phyloP scores from a whole-genome alignment of 2,797 vertebrate genomes.

The Sardinella longiceps region DNA sequence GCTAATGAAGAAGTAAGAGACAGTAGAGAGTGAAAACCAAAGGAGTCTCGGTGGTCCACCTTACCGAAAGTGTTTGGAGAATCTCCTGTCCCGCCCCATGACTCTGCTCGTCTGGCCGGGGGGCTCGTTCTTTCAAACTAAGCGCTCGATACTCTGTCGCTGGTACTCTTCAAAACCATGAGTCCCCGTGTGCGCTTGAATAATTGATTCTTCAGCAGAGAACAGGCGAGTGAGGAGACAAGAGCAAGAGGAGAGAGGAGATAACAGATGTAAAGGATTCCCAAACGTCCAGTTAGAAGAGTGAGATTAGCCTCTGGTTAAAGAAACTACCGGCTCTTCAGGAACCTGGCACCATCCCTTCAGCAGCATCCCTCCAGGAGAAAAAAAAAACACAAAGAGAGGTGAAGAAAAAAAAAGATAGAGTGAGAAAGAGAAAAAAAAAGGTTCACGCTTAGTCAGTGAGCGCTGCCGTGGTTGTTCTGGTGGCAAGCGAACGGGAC shows the following conservation, averaged over 20 bases:
- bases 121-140: not conserved
- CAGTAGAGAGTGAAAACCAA: not conserved
- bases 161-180: conserved; percentile 47
- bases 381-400: not conserved
- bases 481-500: not conserved
- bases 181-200: conserved; percentile 61
- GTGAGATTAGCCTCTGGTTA: not conserved
- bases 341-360: not conserved
- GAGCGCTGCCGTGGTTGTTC: not conserved
- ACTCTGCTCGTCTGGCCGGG: conserved; percentile 51
- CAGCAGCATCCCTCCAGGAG: conserved; percentile 1
- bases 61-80: conserved; percentile 95
- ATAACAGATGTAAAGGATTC: conserved; percentile 30
- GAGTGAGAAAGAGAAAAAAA: not conserved
- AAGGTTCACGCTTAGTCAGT: not conserved
- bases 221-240: conserved; percentile 10
- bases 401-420: not conserved
- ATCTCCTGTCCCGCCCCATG: conserved; percentile 90
- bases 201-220: conserved; percentile 28
- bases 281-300: conserved; percentile 1
- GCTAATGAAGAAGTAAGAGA: not conserved
- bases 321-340: not conserved
- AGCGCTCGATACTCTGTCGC: conserved; percentile 47
- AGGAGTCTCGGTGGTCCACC: conserved; percentile 41
- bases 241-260: conserved; percentile 16